These are phyloP conservation scores for Betta splendens DNA, from an alignment of 2,797 vertebrate species.

Conservation along the genomic window DNA sequence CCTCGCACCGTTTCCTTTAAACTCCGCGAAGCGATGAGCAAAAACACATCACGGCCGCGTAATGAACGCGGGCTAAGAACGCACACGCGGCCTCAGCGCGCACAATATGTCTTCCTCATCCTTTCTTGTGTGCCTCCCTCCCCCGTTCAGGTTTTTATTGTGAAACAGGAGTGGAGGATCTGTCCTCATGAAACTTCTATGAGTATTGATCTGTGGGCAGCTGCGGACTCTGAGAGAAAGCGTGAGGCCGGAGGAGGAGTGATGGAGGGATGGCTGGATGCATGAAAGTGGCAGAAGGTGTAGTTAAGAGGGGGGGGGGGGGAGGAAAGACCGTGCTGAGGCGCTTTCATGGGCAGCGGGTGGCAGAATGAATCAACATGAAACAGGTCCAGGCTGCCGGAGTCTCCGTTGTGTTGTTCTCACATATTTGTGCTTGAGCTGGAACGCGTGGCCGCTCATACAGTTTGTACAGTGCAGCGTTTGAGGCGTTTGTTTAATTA, in stretches of 20 bases:
- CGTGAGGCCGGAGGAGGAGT: constrained; percentile 43
- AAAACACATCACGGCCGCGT: constrained; percentile 13
- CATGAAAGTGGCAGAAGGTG: constrained; percentile 70
- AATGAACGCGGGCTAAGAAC: constrained; percentile 27
- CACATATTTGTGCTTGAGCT: neutral
- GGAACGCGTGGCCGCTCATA: neutral
- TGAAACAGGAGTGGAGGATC: constrained; percentile 85
- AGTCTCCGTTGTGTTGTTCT: constrained; percentile 7
- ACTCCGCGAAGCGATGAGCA: constrained; percentile 18
- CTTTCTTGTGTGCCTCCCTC: constrained; percentile 22
- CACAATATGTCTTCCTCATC: neutral
- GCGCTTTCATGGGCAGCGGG: constrained; percentile 50
- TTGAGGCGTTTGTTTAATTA: no score
- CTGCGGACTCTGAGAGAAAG: constrained; percentile 56
- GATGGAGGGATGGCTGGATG: constrained; percentile 50
- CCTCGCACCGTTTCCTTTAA: constrained; percentile 30
- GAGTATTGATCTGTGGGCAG: constrained; percentile 82
- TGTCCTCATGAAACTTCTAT: constrained; percentile 89
- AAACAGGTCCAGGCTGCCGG: constrained; percentile 33
- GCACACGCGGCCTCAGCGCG: neutral
- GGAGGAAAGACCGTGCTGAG: constrained; percentile 32
- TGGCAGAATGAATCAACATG: constrained; percentile 37
- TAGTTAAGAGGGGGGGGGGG: constrained; percentile 53
- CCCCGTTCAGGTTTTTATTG: constrained; percentile 73
- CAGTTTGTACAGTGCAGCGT: no score